Conservation (phyloP, 2,888 invertebrate genomes). For the Kryphioiulus occultus region DNA sequence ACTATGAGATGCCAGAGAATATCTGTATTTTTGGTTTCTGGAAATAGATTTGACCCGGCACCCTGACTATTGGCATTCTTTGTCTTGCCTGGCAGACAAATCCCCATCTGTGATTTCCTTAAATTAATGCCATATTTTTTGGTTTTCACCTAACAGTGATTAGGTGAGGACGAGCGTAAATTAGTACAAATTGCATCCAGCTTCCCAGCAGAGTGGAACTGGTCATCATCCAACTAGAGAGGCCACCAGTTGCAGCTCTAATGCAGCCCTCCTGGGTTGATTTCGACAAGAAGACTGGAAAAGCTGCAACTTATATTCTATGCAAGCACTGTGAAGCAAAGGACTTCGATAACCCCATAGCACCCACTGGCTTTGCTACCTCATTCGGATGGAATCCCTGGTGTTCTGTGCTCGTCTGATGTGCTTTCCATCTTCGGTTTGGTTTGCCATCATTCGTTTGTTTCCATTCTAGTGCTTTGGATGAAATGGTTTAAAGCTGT, state of each 20-base stretch:
- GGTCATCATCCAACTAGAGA: conserved; percentile 12
- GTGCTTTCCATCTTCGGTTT: conserved; percentile 28
- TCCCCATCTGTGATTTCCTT: background rate
- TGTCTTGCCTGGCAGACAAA: conserved; percentile 33
- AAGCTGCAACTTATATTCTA: background rate
- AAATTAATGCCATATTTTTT: conserved; percentile 53
- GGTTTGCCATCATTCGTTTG: conserved; percentile 39
- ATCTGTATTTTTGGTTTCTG: background rate
- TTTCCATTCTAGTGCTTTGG: conserved; percentile 28
- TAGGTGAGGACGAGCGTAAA: conserved; percentile 56
- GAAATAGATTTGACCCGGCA: background rate
- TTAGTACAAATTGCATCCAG: conserved; percentile 59
- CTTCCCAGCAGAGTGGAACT: conserved; percentile 50
- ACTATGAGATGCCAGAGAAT: background rate
- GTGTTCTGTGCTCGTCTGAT: conserved; percentile 17
- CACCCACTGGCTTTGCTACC: conserved; percentile 34
- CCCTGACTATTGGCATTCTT: conserved; percentile 24
- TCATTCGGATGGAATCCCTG: background rate
- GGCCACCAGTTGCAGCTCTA: conserved; percentile 43
- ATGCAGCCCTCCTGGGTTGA: conserved; percentile 19
- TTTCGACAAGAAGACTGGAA: background rate
- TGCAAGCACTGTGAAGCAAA: background rate
- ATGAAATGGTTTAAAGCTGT: background rate
- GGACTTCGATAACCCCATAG: conserved; percentile 3
- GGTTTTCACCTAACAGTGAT: conserved; percentile 57